Base-by-base conservation (phyloP, 2,888 invertebrate species). In the Apomyelois bistriatella region DNA sequence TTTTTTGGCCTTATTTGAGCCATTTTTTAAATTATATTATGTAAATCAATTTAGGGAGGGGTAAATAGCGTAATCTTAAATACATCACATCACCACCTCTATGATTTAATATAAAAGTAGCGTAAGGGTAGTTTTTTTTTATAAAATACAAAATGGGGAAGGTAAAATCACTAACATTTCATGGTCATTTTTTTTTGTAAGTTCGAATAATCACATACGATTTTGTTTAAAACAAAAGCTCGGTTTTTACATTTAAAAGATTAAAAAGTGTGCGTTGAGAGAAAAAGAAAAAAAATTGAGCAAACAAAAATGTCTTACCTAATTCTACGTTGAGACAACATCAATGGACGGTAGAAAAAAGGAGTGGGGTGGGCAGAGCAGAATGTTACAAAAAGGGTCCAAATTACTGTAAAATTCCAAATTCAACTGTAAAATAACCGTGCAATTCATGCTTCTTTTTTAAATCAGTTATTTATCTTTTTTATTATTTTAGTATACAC, bases 311-410 rank as follows among this genome's bases (percentile, higher is more conserved):
- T 60, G 58, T 54, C 56, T 65, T 64, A 66, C 59, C 70, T 73
- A 77, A 68, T 61, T 70, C 78, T 81, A 79, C 68, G 55, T 54
- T 55, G 53, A 55, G 74, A 88, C 86, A 82, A 88, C 87, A 88
- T 69, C 75, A 66, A 86, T 88, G 88, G 88, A 88, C 88, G 88
- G 88, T 85, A 76, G 82, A 84, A 86, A 84, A 75, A 71, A 73
- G 61, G 63, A 61, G 57, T 35, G 62, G 66, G 47, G 30, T 32
- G 22, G 36, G 32, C n/a, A 6, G 48, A 37, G 37, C 15, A 35
- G 32, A 47, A 7, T 12, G 12, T 32, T 16, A 50, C 1, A 16
- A 48, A 52, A 40, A 42, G 28, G 8, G 52, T 35, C 41, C 37
- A 16, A 16, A 15, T 35, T 12, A 41, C n/a, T 3, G 32, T 22